phyloP scores from a whole-genome alignment of 2,797 vertebrate species.

The Calcarius lapponicus region DNA sequence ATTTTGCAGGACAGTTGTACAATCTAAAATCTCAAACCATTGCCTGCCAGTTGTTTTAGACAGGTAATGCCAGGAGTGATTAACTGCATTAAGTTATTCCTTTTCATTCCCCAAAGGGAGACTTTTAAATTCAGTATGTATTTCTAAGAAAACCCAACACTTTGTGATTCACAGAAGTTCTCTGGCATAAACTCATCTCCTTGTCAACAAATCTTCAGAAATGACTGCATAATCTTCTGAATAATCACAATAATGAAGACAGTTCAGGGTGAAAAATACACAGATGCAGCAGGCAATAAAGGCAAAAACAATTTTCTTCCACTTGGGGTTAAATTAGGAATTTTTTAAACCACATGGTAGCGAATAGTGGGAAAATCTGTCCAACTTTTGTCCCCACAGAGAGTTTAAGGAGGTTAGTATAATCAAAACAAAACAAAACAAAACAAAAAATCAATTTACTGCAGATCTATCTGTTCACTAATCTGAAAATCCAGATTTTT shows the following conservation, averaged over 20 bases:
- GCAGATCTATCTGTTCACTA: neutral
- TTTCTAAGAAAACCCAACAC: slow-evolving; percentile 3
- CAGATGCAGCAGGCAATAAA: neutral
- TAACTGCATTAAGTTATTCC: neutral
- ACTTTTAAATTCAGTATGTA: neutral
- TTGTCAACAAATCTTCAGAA: neutral
- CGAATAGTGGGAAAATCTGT: neutral
- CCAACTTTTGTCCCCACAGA: neutral
- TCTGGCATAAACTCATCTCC: neutral
- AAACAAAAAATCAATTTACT: neutral
- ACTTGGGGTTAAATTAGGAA: neutral
- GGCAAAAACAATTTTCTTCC: neutral
- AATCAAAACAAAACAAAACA: neutral
- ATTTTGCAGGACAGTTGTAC: neutral
- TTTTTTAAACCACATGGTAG: neutral
- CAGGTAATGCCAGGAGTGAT: neutral
- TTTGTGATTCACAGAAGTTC: neutral
- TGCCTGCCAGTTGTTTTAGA: neutral
- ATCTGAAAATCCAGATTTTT: neutral
- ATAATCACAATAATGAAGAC: neutral
- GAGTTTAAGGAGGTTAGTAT: neutral
- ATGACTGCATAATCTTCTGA: neutral
- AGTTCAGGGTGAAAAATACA: neutral
- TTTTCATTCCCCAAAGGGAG: neutral
- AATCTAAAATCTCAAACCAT: neutral